Evolutionary conservation across 2,113 vertebrate species (phyloP), one percentile per base, ranked within the genome.

Genomic region (Vanacampus margaritifer): DNA sequence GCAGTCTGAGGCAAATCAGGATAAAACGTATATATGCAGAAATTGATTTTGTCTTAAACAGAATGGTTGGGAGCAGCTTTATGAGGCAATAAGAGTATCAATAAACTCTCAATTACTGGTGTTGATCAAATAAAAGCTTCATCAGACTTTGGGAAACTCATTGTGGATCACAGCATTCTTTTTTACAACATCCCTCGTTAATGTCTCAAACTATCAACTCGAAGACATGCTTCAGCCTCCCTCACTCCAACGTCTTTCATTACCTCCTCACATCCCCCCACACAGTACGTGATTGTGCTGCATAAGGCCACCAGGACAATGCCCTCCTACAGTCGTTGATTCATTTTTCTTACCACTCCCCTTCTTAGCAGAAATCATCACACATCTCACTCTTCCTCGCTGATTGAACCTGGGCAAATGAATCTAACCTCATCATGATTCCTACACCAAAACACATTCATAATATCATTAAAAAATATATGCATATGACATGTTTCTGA

Each of bases 361-460:
- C 19, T 61, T 35, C 53, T 71, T 57, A 58, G 50, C 37, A 53
- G 24, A 14, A 54, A 54, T 14, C 50, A 10, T 6, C 67, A 46
- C 51, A 66, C 64, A 65, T 60, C 28, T 71, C 62, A 54, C 69
- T 14, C 64, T 64, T 59, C 59, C 32, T 74, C 54, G 65, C 54
- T 28, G 53, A 28, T 28, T 56, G 13, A 28, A 14, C 53, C 53
- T 28, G 53, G 51, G 24, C 23, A 11, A 2, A 11, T 24, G 11
- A 54, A 26, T 54, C 53, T 54, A 12, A 28, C 26, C n/a, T 43
- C 13, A 43, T 16, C 12, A 43, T 43, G 4, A 45, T 17, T 14
- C 16, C 43, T 14, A 45, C 16, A 45, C 43, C 43, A 45, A 16
- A 45, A 45, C 16, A 45, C 14, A 45, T 45, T 17, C 16, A 45